Evolutionary conservation across 2,888 invertebrate genomes (phyloP), one percentile per base, ranked within the genome.

Genomic region (Synergus japonicus): DNA sequence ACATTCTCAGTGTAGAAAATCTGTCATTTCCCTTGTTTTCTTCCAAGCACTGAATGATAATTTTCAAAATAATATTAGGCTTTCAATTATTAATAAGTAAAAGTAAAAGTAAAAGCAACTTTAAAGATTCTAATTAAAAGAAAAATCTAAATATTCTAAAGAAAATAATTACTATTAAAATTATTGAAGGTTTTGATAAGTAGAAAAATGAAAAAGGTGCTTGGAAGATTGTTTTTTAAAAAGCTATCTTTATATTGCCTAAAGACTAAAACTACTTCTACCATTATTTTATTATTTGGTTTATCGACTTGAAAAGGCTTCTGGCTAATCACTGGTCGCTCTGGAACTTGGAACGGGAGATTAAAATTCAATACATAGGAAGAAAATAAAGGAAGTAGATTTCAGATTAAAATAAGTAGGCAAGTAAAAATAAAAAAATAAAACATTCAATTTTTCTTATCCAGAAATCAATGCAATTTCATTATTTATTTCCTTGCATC

Each of bases 191-290:
- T 13, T 1, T 63, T 18, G 13, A 63, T 29, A 5, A 13, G 12
- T 13, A 12, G 7, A 22, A 69, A 49, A 18, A 69, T 69, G 49
- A 49, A 7, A 37, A 49, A 37, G 29, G 29, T 69, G 49, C 69
- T 46, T 49, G 15, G 49, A 73, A 54, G n/a, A 37, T 13, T 22
- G 15, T 22, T 64, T n/a, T 22, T 10, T 5, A 18, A 41, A 73
- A 73, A 18, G 37, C 37, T n/a, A 29, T 37, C 37, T 41, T 54
- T 54, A 54, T 54, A 49, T 15, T 29, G 12, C 15, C 73, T 73
- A 73, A 54, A 54, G 12, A 29, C 54, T 54, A 41, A 54, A 73
- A 73, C 73, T 73, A 73, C 73, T 54, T 12, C 73, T 66, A 66
- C 43, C 10, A 63, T 9, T 5, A 60, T 73, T 73, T 49, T 73